Evolutionary conservation across 2,797 vertebrate species (phyloP).

Genomic region (Helarctos malayanus): DNA sequence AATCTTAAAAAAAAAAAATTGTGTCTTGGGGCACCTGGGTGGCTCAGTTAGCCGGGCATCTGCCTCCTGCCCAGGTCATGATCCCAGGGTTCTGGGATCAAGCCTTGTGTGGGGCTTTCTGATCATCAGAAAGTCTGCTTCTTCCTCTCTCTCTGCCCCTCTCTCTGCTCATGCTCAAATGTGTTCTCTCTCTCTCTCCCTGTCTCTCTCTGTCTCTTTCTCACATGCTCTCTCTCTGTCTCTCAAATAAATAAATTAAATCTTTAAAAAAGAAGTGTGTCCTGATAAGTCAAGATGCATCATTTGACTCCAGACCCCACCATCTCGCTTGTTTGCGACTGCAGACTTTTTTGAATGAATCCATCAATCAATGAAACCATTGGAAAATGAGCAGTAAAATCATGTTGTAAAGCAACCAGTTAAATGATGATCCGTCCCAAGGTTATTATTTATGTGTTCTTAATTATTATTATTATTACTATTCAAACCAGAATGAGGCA

Average conservation of each 20-base stretch:
- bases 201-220: neutral
- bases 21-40: neutral
- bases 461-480: neutral
- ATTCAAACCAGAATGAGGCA: neutral
- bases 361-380: neutral
- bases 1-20: neutral
- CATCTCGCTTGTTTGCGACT: neutral
- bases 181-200: neutral
- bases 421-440: neutral
- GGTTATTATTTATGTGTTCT: neutral
- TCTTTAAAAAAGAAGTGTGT: neutral
- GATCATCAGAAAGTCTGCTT: neutral
- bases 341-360: neutral
- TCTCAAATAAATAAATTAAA: neutral
- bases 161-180: neutral
- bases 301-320: neutral
- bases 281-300: accelerated
- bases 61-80: neutral
- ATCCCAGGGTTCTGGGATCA: neutral
- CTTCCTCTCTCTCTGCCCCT: neutral
- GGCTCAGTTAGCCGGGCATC: neutral
- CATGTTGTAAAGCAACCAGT: neutral
- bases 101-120: accelerated
- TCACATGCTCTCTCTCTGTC: neutral
- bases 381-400: neutral